Percentiles rank a stretch among this genome's conserved stretches.
Evolutionary conservation across 1,140 invertebrate genomes (phyloP).

Genomic region (Drosophila nasuta): DNA sequence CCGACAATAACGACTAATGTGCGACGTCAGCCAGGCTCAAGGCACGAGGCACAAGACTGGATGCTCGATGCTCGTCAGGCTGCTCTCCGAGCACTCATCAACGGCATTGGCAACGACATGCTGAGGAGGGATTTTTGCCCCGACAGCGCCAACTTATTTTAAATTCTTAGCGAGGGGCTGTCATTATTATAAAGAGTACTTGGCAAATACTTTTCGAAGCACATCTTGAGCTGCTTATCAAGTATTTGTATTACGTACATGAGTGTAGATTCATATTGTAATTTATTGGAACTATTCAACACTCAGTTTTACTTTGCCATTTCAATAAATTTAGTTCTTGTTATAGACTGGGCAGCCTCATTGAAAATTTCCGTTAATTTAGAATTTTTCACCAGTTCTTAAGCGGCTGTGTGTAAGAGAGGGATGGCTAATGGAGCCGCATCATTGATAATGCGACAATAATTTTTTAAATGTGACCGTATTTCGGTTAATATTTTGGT

Average conservation of each 20-base stretch:
- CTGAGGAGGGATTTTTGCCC: constrained; percentile 19
- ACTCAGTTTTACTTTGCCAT: background rate
- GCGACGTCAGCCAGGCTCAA: constrained; percentile 42
- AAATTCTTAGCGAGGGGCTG: constrained; percentile 54
- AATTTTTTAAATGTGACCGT: too few species aligned
- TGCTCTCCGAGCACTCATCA: constrained; percentile 59
- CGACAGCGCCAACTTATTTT: constrained; percentile 54
- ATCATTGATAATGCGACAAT: too few species aligned
- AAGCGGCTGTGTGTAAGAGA: too few species aligned
- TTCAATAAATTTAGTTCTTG: background rate
- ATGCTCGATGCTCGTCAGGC: constrained; percentile 21
- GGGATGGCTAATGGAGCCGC: too few species aligned
- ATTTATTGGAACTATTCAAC: constrained; percentile 41
- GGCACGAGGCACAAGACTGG: constrained; percentile 8
- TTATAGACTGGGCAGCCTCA: too few species aligned
- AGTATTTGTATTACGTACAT: constrained; percentile 65
- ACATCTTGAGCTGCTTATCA: constrained; percentile 55
- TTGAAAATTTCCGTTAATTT: too few species aligned
- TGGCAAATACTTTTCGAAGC: constrained; percentile 76
- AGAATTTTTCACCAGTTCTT: too few species aligned
- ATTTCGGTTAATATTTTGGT: too few species aligned
- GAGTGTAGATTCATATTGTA: constrained; percentile 66
- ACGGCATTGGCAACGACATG: constrained; percentile 33
- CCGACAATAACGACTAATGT: constrained; percentile 64
- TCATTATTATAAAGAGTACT: constrained; percentile 82